Evolutionary conservation across 2,888 invertebrate species (phyloP), one percentile per base, ranked within the genome.

Genomic region (Netelia virgata): DNA sequence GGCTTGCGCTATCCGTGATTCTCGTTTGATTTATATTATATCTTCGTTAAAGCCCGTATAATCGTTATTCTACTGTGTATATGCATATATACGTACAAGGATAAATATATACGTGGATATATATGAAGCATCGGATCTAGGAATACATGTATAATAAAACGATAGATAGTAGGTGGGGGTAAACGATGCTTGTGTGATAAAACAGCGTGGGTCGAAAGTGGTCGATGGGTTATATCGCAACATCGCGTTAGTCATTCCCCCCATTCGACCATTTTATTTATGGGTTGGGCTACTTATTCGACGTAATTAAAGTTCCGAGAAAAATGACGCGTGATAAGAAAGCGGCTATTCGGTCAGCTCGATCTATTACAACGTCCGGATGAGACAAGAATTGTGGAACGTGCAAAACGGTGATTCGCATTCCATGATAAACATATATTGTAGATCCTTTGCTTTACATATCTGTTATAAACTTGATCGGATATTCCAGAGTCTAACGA

Each of bases 241-340:
- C 89, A 88, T 57, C 74, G 88, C 87, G 88, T 91, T 91, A 91
- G 91, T 92, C 91, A 92, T 91, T 90, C 89, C 47, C 55, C 70
- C 68, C 66, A 82, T 75, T 72, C 88, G 85, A 83, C 85, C 89
- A 90, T 89, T 91, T 91, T 91, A 91, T 91, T 91, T 90, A 91
- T 92, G 91, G 91, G 91, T 90, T 91, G 91, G 90, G 91, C 91
- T 90, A 91, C 89, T 79, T 90, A 90, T 89, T 90, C 89, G 89
- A 89, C 89, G 90, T 90, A 91, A 92, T 92, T 88, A 90, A 89
- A 78, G 90, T 91, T 91, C 91, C 88, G 87, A 87, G 91, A 90
- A 91, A 91, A 90, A 90, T 91, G 91, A 91, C 90, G 91, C 89
- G 90, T 90, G 92, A 92, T 91, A 92, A 92, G 91, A 89, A 88